Conservation (phyloP, 2,888 invertebrate species). For the Philopedon plagiatum region DNA sequence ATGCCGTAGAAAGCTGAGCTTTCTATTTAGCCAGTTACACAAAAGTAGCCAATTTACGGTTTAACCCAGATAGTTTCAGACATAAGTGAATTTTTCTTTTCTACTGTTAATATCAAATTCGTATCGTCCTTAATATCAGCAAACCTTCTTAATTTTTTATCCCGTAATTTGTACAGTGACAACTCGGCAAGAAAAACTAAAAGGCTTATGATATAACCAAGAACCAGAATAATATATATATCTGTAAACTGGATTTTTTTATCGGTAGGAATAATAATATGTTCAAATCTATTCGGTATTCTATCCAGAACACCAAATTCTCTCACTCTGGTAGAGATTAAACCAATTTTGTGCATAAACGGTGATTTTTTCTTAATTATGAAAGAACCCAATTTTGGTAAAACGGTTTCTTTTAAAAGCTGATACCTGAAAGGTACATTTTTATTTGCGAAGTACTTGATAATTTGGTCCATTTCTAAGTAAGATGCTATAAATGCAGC, state of each 20-base stretch:
- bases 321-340: constrained; percentile 9
- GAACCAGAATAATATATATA: neutral
- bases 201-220: neutral
- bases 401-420: neutral
- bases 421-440: constrained; percentile 21
- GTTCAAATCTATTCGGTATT: neutral
- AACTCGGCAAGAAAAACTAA: neutral
- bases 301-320: constrained; percentile 24
- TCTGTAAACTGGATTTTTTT: constrained; percentile 6
- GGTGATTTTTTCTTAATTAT: constrained; percentile 20
- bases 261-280: neutral
- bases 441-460: constrained; percentile 17
- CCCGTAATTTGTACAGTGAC: neutral
- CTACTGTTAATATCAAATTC: too few species aligned
- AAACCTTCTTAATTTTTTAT: neutral
- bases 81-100: too few species aligned
- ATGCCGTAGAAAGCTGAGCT: too few species aligned
- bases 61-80: too few species aligned
- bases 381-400: constrained; percentile 26
- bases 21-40: too few species aligned
- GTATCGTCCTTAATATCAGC: too few species aligned
- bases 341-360: neutral
- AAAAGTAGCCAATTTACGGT: too few species aligned
- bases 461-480: constrained; percentile 10
- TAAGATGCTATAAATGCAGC: constrained; percentile 22